A percentile compares a stretch with the other conserved stretches of the same genome.
Conservation (phyloP, 2,113 vertebrate genomes). For the Cyprinus carpio region DNA sequence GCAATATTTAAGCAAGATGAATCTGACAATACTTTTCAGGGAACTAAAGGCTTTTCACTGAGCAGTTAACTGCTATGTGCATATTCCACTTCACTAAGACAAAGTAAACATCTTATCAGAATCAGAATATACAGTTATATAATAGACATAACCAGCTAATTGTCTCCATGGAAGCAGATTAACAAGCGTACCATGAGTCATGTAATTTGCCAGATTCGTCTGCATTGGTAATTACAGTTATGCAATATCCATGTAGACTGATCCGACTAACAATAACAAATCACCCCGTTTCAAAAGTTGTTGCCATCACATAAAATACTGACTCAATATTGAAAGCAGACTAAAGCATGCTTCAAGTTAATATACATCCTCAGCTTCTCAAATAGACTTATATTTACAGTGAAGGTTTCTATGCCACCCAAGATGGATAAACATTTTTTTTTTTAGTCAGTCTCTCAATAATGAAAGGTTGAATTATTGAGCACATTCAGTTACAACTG, state of each 20-base stretch:
- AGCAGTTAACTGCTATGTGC: slow-evolving; percentile 52
- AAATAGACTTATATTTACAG: slow-evolving; percentile 54
- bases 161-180: slow-evolving; percentile 19
- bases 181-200: slow-evolving; percentile 44
- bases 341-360: slow-evolving; percentile 55
- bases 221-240: slow-evolving; percentile 61
- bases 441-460: not conserved
- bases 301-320: slow-evolving; percentile 44
- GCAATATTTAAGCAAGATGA: not conserved
- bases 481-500: slow-evolving; percentile 24
- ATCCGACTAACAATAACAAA: slow-evolving; percentile 33
- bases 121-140: slow-evolving; percentile 52
- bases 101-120: slow-evolving; percentile 45
- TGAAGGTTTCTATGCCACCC: slow-evolving; percentile 1
- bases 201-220: slow-evolving; percentile 71
- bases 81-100: slow-evolving; percentile 58
- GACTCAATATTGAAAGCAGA: slow-evolving; percentile 51
- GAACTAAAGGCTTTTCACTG: not conserved
- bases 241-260: slow-evolving; percentile 40
- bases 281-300: not conserved
- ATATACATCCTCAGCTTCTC: slow-evolving; percentile 46
- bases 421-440: slow-evolving; percentile 1
- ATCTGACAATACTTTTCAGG: slow-evolving; percentile 41
- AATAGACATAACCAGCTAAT: slow-evolving; percentile 58
- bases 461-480: not conserved